These are phyloP conservation scores for Agonopterix subpropinquella DNA, from an alignment of 2,888 invertebrate genomes.

Conservation along the genomic window DNA sequence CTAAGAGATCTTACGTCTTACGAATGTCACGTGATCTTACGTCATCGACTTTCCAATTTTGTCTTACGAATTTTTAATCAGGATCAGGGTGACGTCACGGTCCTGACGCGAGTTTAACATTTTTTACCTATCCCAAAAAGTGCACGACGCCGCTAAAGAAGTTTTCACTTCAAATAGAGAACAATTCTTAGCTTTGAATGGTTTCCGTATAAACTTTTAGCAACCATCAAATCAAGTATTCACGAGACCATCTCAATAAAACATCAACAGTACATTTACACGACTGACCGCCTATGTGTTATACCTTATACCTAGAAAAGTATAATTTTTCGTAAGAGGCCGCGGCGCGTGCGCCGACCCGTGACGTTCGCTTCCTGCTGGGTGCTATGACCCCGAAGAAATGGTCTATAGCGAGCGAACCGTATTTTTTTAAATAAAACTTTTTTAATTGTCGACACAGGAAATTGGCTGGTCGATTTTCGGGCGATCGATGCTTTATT, in stretches of 20 bases:
- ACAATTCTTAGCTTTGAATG: too few species aligned
- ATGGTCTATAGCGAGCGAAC: constrained; percentile 54
- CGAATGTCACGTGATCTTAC: too few species aligned
- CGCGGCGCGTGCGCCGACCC: constrained; percentile 62
- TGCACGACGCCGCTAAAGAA: too few species aligned
- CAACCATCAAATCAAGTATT: constrained; percentile 18
- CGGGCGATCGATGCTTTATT: constrained; percentile 25
- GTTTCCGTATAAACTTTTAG: background rate
- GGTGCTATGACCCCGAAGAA: constrained; percentile 75
- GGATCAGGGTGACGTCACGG: too few species aligned
- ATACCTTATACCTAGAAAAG: constrained; percentile 41
- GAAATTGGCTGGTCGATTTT: constrained; percentile 66
- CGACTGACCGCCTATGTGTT: constrained; percentile 53
- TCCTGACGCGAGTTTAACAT: too few species aligned
- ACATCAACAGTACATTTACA: constrained; percentile 37
- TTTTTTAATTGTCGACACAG: constrained; percentile 60
- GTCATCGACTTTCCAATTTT: too few species aligned
- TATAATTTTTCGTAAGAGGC: constrained; percentile 69
- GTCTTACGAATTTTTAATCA: too few species aligned
- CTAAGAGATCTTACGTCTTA: too few species aligned
- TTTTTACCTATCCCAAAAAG: too few species aligned
- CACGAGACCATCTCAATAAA: constrained; percentile 16
- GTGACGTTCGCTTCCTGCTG: constrained; percentile 64
- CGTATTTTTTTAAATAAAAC: constrained; percentile 41
- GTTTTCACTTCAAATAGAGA: too few species aligned